Evolutionary conservation across 2,113 vertebrate genomes (phyloP), one percentile per base, ranked within the genome.

Genomic region (Apodemus sylvaticus): DNA sequence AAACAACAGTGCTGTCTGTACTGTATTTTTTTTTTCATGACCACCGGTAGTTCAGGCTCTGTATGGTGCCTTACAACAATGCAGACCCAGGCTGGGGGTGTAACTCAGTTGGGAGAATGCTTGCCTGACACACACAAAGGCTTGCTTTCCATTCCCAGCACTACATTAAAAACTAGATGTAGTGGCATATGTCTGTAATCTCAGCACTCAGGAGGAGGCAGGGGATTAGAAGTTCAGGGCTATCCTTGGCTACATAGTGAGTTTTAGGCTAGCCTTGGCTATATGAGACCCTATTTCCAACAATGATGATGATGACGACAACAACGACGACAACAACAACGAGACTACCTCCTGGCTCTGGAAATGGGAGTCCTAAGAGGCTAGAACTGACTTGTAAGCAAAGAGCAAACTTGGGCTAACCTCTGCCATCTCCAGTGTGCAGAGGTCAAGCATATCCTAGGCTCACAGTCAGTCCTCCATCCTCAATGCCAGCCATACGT

Each of bases 1-100:
- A 26, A 51, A 26, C 1, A 39, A 3, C 22, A 39, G 45, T 7
- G 2, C 0, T 13, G 2, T 6, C 0, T 13, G 2, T 12, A 16
- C 29, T 55, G 53, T 8, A 4, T 31, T 17, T 34, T 4, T 24
- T 58, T n/a, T 39, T 22, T 24, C 10, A 5, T 20, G 86, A 48
- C 60, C 24, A 16, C 79, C 39, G 34, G 22, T 34, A 24, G 7
- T 3, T 60, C 1, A 4, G 2, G 86, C 36, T 24, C 14, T 13
- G 0, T 66, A 5, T 3, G 2, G 42, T 7, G 11, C 29, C 60
- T n/a, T 66, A 17, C 13, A 22, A 19, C 1, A 14, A 9, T 51
- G 11, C 11, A 36, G 51, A 14, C 42, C 11, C 9, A 34, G 81
- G 7, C 60, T 34, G 5, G 42, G 24, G 14, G 9, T 66, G 17